A percentile compares a stretch with the other conserved stretches of the same genome.
These are phyloP conservation scores for Thripadectes ignobilis DNA, from an alignment of 2,797 vertebrate genomes.

Conservation along the genomic window DNA sequence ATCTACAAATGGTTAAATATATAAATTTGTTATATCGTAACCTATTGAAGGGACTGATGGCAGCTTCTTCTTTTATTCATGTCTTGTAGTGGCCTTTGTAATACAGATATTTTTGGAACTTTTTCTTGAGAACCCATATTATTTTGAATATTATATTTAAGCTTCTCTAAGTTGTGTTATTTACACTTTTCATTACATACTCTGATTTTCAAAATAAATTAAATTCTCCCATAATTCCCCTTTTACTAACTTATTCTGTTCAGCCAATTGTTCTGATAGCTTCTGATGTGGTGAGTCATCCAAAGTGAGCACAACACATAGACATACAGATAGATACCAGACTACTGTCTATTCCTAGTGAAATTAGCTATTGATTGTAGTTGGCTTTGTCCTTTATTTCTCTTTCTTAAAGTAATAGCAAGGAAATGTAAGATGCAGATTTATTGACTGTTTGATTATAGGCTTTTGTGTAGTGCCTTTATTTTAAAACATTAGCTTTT, in stretches of 20 bases:
- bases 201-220: neutral
- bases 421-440: slow-evolving; percentile 14
- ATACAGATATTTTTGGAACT: neutral
- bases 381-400: neutral
- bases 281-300: neutral
- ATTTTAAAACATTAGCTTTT: slow-evolving; percentile 29
- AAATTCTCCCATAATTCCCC: neutral
- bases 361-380: slow-evolving; percentile 25
- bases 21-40: neutral
- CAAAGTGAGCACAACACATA: neutral
- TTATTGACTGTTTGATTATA: slow-evolving; percentile 31
- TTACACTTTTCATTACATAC: neutral
- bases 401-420: neutral
- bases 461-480: neutral
- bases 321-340: neutral
- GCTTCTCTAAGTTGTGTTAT: neutral
- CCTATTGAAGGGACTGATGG: neutral
- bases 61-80: neutral
- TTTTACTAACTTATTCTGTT: neutral
- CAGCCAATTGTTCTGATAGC: neutral
- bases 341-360: neutral
- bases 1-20: neutral
- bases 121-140: neutral
- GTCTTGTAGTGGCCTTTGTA: neutral
- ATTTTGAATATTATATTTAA: neutral